Base-by-base conservation (phyloP, 2,797 vertebrate genomes). In the Synanceia verrucosa region DNA sequence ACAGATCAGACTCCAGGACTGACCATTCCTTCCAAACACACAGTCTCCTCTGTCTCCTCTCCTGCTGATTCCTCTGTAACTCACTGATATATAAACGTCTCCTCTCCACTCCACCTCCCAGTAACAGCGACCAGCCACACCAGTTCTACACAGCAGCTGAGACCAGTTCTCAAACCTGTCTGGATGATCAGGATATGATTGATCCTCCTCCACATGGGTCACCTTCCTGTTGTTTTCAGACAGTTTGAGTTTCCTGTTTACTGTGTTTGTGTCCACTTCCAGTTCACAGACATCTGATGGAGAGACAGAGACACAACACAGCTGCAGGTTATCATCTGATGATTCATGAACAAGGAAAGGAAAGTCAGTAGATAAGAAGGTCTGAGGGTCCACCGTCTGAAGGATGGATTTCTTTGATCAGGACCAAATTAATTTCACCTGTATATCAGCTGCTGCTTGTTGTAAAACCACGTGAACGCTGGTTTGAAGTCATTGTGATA, bases 1-100 rank as follows among this genome's bases (percentile, higher is more conserved):
- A 33, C 66, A 60, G 19, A 2, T 5, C 37, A 60, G 23, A 36
- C 28, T 70, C 67, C 58, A 70, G 16, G 47, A 61, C 47, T 34
- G 47, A 33, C 36, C 0, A 18, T 53, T 52, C 11, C 16, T 5
- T 44, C 48, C 58, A 62, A 62, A 28, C 28, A 1, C 1, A 9
- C 43, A 28, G 8, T 39, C 58, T 7, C 4, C 2, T 0, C 12
- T 13, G 12, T 5, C 0, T 28, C 21, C 12, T 28, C 24, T 19
- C 41, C n/a, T 19, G n/a, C 1, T 10, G n/a, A 21, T 44, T 36
- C 28, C 29, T 61, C 21, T 60, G 57, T 58, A 73, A 73, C 5
- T 26, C 47, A 60, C 53, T 58, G 56, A 1, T 28, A 58, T 3
- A 7, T 12, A 0, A 58, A 58, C 36, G 0, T 0, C 0, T 44